Conservation (phyloP, 2,888 invertebrate species). For the Diachrysia chrysitis region DNA sequence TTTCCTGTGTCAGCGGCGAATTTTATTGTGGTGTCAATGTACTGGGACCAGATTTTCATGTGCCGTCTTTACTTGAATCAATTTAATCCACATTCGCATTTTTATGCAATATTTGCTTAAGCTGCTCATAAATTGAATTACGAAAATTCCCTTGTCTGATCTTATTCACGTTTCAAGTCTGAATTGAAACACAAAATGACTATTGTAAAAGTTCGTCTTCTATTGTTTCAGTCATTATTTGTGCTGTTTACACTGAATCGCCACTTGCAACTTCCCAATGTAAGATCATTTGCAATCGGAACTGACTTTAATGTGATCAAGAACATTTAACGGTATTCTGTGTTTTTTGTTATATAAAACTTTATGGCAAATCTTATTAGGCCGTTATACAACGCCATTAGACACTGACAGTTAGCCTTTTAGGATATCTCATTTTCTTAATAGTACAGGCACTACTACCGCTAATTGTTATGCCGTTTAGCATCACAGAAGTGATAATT, state of each 20-base stretch:
- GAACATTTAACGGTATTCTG: slow-evolving; percentile 29
- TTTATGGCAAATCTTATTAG: slow-evolving; percentile 36
- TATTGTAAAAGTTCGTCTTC: slow-evolving; percentile 31
- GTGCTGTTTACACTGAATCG: slow-evolving; percentile 21
- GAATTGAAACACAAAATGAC: slow-evolving; percentile 42
- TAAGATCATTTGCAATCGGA: slow-evolving; percentile 38
- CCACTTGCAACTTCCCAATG: slow-evolving; percentile 15
- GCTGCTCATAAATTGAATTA: slow-evolving; percentile 42
- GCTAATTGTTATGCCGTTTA: slow-evolving; percentile 66
- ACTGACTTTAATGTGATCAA: slow-evolving; percentile 34
- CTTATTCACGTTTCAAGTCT: slow-evolving; percentile 43
- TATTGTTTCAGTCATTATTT: slow-evolving; percentile 43
- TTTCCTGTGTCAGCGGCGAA: slow-evolving; percentile 83
- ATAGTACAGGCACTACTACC: slow-evolving; percentile 39
- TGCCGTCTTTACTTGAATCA: slow-evolving; percentile 71
- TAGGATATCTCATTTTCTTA: slow-evolving; percentile 43
- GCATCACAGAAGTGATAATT: slow-evolving; percentile 69
- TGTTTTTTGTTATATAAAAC: slow-evolving; percentile 17
- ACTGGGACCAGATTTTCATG: slow-evolving; percentile 74
- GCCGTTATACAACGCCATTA: slow-evolving; percentile 36
- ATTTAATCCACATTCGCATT: slow-evolving; percentile 70
- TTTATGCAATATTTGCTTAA: slow-evolving; percentile 60
- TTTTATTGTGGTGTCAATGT: slow-evolving; percentile 84
- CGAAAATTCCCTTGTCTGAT: slow-evolving; percentile 38
- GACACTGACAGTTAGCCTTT: slow-evolving; percentile 33